Conservation (phyloP, 1,140 invertebrate genomes). For the Rhynchophorus ferrugineus region DNA sequence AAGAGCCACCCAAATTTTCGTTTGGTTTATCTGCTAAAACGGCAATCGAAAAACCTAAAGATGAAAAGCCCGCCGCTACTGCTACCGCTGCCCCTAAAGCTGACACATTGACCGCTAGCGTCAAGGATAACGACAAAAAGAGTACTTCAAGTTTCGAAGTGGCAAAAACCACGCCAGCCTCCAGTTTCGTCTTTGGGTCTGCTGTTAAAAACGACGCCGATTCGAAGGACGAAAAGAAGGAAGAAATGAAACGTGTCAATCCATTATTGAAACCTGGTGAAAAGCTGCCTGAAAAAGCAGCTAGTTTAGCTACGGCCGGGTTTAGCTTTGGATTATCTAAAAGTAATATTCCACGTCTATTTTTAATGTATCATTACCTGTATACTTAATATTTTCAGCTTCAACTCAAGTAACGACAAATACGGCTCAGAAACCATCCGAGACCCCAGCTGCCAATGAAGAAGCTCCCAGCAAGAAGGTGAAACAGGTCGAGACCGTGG, state of each 20-base stretch:
- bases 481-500: neutral
- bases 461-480: conserved; percentile 6
- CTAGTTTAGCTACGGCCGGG: conserved; percentile 8
- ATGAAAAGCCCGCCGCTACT: neutral
- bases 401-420: neutral
- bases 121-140: neutral
- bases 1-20: conserved; percentile 11
- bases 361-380: neutral
- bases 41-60: too few relatives aligned
- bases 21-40: conserved; percentile 13
- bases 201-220: conserved; percentile 7
- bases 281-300: conserved; percentile 18
- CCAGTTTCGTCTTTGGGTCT: conserved; percentile 3
- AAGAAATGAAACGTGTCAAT: conserved; percentile 10
- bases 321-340: conserved; percentile 20
- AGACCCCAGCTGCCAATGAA: neutral
- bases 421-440: neutral
- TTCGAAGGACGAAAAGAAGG: neutral
- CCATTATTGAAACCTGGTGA: conserved; percentile 21
- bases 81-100: neutral
- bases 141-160: neutral
- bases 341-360: conserved; percentile 1
- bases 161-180: conserved; percentile 4
- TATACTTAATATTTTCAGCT: too few relatives aligned
- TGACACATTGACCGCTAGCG: neutral